Evolutionary conservation across 2,113 vertebrate species (phyloP), one percentile per base, ranked within the genome.

Genomic region (Salminus brasiliensis): DNA sequence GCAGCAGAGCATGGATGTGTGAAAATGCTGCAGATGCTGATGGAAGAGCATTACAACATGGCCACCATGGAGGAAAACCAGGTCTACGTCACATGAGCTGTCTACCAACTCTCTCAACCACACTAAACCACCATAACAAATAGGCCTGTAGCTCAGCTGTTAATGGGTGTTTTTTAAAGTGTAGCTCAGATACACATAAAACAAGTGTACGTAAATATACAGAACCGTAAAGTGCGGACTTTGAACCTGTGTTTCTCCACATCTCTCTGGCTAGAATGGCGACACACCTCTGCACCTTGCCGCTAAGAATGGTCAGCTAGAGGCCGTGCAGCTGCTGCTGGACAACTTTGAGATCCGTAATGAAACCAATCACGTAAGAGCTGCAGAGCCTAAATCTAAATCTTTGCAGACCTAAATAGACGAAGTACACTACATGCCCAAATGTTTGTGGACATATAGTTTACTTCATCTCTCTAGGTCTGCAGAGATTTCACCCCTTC

Each of bases 251-350:
- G 59, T 87, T 84, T 80, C 55, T 84, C 84, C 82, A 84, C 84
- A 71, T 79, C 53, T 84, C 73, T 84, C 63, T 77, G 80, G 66
- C 34, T 88, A 97, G 96, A 92, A 92, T 12, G 95, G 95, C 75
- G 95, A 96, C 86, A 94, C 95, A 1, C 95, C 97, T 63, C 85
- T 98, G 75, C 95, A 96, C 85, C 93, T 97, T 68, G 94, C 95
- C 83, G 94, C 95, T 34, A 94, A 83, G 87, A 93, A 94, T 25
- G 94, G 95, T 68, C 95, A 96, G 78, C 79, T 80, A 18, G 83
- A 91, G 12, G 90, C 77, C 0, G 62, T 96, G 68, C 86, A 91
- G 62, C 87, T 92, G 82, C 92, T 99, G 32, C 90, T 97, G 55
- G 68, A 88, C 36, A 89, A 90, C 21, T 94, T 94, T 90, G 88